Conservation (phyloP, 1,140 invertebrate genomes). For the Drosophila murphyi region DNA sequence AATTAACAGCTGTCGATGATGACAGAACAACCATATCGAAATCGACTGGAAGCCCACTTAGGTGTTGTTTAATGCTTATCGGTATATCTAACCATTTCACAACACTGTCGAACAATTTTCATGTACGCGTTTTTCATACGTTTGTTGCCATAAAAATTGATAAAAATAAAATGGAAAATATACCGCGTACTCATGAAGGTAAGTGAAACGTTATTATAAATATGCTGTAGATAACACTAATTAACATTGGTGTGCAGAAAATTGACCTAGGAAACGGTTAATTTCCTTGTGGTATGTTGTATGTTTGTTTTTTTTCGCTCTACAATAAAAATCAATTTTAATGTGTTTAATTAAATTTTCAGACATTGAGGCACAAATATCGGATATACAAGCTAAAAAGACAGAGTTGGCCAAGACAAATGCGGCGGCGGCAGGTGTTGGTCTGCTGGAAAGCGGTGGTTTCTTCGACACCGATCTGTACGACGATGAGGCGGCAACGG, state of each 20-base stretch:
- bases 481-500: conserved; percentile 87
- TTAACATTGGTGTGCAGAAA: not conserved
- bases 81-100: conserved; percentile 8
- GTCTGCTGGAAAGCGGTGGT: conserved; percentile 93
- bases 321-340: conserved; percentile 56
- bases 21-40: not conserved
- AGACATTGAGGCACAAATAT: conserved; percentile 98
- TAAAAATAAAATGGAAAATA: conserved; percentile 89
- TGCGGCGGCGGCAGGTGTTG: conserved; percentile 88
- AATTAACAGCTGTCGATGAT: not conserved
- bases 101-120: conserved; percentile 55
- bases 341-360: conserved; percentile 39
- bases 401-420: conserved; percentile 89
- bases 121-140: conserved; percentile 69
- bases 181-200: conserved; percentile 92
- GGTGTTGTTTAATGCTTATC: conserved; percentile 15
- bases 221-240: not conserved
- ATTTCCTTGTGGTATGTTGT: not conserved
- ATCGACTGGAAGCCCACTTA: not conserved
- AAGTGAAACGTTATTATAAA: conserved; percentile 85
- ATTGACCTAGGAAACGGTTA: not conserved
- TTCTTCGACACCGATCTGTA: conserved; percentile 97
- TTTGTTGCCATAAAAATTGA: conserved; percentile 46
- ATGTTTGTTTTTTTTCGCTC: not conserved
- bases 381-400: conserved; percentile 95